These are phyloP conservation scores for Xestia rhomboidea DNA, from an alignment of 2,888 invertebrate genomes.

Conservation along the genomic window DNA sequence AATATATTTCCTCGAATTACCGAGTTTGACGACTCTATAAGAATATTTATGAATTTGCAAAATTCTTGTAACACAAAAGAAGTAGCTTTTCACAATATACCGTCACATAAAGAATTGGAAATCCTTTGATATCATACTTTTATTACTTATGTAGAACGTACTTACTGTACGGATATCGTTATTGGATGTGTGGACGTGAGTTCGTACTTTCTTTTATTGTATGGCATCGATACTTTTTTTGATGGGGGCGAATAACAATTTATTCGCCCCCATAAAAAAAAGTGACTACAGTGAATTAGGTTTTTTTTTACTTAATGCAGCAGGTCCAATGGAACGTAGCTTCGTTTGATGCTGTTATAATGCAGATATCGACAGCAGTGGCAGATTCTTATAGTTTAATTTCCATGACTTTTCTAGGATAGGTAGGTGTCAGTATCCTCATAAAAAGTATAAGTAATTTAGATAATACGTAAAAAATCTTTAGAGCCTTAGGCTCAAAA, in stretches of 20 bases:
- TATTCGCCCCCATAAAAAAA: too few species aligned
- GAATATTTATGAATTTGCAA: conserved; percentile 73
- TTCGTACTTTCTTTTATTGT: conserved; percentile 54
- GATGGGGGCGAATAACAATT: conserved; percentile 17
- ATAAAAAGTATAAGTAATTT: too few species aligned
- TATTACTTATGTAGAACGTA: conserved; percentile 66
- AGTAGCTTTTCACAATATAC: conserved; percentile 66
- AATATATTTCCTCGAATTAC: conserved; percentile 61
- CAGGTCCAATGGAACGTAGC: not conserved
- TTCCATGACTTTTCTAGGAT: not conserved
- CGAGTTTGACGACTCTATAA: conserved; percentile 62
- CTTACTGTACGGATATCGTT: conserved; percentile 58
- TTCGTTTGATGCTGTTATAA: not conserved
- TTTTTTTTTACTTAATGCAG: not conserved
- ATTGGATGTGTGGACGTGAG: conserved; percentile 59
- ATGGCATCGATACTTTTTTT: conserved; percentile 27
- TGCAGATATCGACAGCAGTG: not conserved
- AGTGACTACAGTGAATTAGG: not conserved
- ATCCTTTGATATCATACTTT: conserved; percentile 78
- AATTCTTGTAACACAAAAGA: conserved; percentile 73
- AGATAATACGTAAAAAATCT: too few species aligned
- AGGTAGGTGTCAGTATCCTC: too few species aligned
- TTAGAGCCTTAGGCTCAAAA: too few species aligned
- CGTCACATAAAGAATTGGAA: conserved; percentile 74
- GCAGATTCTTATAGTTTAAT: not conserved